Percentiles rank a stretch among this genome's conserved stretches.
Conservation (phyloP, 2,888 invertebrate genomes). For the Drosophila limbata region DNA sequence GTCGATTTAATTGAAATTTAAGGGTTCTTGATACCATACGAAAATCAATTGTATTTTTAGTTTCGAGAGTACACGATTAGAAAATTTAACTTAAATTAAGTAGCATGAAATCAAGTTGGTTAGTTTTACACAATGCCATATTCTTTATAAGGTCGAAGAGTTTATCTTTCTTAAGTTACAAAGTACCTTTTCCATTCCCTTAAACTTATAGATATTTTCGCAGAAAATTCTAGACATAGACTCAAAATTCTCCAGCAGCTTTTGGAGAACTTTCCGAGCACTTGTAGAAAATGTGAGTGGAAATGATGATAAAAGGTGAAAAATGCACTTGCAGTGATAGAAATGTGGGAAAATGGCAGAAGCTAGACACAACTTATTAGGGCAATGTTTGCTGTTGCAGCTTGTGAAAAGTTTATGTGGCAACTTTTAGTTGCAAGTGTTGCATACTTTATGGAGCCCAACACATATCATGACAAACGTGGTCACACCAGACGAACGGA, state of each 20-base stretch:
- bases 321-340: constrained; percentile 42
- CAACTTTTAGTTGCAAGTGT: constrained; percentile 61
- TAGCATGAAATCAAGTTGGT: not conserved
- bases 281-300: constrained; percentile 25
- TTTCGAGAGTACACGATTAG: no score
- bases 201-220: not conserved
- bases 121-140: not conserved
- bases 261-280: constrained; percentile 14
- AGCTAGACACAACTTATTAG: constrained; percentile 52
- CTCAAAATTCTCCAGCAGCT: not conserved
- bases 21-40: no score
- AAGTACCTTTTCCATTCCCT: not conserved
- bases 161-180: not conserved
- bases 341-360: constrained; percentile 5
- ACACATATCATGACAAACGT: constrained; percentile 38
- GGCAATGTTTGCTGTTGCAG: constrained; percentile 21
- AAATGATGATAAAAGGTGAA: constrained; percentile 70
- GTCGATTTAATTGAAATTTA: no score
- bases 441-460: constrained; percentile 51
- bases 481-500: constrained; percentile 8
- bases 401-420: constrained; percentile 46
- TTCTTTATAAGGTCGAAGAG: not conserved
- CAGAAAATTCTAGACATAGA: not conserved
- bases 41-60: no score
- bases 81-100: not conserved